These are phyloP conservation scores for Siniperca undulata DNA, from an alignment of 2,797 vertebrate genomes.

Conservation along the genomic window DNA sequence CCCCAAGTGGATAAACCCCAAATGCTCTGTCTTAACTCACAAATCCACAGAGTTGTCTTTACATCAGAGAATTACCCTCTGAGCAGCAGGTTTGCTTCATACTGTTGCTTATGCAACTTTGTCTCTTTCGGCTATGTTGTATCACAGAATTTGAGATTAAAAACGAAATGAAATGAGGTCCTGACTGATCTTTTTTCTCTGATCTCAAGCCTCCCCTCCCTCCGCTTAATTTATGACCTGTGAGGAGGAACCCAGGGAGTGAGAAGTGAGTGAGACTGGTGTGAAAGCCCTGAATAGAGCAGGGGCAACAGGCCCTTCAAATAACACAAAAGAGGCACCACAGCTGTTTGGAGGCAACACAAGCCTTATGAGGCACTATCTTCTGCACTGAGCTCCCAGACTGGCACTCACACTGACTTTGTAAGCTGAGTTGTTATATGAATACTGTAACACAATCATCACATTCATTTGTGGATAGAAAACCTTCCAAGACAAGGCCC, in stretches of 20 bases:
- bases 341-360: constrained; percentile 83
- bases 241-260: constrained; percentile 83
- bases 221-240: constrained; percentile 87
- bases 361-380: constrained; percentile 68
- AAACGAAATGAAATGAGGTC: constrained; percentile 74
- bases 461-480: constrained; percentile 35
- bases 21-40: constrained; percentile 63
- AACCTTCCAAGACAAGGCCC: constrained; percentile 18
- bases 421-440: constrained; percentile 46
- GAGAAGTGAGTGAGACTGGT: constrained; percentile 88
- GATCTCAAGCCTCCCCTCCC: constrained; percentile 73
- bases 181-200: constrained; percentile 80
- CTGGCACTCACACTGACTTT: constrained; percentile 72
- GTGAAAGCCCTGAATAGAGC: constrained; percentile 86
- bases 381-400: constrained; percentile 66
- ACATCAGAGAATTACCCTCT: constrained; percentile 22
- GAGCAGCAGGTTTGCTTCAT: constrained; percentile 25
- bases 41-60: constrained; percentile 54
- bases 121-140: constrained; percentile 43
- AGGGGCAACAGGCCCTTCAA: constrained; percentile 83
- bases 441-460: constrained; percentile 62
- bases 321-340: constrained; percentile 83
- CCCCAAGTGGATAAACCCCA: constrained; percentile 73
- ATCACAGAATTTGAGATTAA: constrained; percentile 59
- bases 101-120: constrained; percentile 28